Percentiles rank a stretch among this genome's conserved stretches.
Conservation (phyloP, 2,113 vertebrate species). For the Platichthys stellatus region DNA sequence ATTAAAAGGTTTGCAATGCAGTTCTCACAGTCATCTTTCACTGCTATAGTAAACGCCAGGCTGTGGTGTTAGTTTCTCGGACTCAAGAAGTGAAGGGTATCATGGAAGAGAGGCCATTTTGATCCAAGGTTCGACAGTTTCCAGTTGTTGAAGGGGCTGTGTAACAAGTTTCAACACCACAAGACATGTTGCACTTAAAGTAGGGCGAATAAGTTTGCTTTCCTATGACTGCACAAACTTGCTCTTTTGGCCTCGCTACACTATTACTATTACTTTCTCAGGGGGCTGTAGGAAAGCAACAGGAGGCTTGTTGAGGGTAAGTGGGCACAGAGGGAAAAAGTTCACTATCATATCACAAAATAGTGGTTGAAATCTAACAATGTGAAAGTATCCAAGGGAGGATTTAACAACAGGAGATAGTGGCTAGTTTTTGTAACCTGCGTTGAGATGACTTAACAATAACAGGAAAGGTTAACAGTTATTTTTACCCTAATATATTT, state of each 20-base stretch:
- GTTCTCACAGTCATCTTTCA: not conserved
- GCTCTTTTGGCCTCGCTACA: conserved; percentile 16
- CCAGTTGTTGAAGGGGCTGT: conserved; percentile 14
- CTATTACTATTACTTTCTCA: conserved; percentile 20
- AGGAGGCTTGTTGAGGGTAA: not conserved
- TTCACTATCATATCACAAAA: not conserved
- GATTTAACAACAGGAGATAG: conserved; percentile 6
- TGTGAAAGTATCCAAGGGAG: not conserved
- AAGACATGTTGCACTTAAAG: conserved; percentile 48
- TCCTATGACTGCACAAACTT: conserved; percentile 48
- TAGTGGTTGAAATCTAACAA: conserved; percentile 2
- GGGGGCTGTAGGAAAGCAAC: conserved; percentile 9
- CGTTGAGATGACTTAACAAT: not conserved
- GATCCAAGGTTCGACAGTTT: conserved; percentile 6
- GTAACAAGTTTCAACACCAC: conserved; percentile 47
- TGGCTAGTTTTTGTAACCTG: conserved; percentile 13
- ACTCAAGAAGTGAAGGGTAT: conserved; percentile 8
- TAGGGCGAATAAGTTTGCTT: conserved; percentile 32
- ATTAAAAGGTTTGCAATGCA: not conserved
- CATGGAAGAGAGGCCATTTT: conserved; percentile 25
- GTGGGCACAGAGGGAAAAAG: conserved; percentile 1
- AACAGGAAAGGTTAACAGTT: not conserved
- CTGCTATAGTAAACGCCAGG: not conserved
- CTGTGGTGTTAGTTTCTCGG: conserved; percentile 10
- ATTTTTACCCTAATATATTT: not conserved